These are phyloP conservation scores for Tenthredo amoena DNA, from an alignment of 2,888 invertebrate species.

Conservation along the genomic window DNA sequence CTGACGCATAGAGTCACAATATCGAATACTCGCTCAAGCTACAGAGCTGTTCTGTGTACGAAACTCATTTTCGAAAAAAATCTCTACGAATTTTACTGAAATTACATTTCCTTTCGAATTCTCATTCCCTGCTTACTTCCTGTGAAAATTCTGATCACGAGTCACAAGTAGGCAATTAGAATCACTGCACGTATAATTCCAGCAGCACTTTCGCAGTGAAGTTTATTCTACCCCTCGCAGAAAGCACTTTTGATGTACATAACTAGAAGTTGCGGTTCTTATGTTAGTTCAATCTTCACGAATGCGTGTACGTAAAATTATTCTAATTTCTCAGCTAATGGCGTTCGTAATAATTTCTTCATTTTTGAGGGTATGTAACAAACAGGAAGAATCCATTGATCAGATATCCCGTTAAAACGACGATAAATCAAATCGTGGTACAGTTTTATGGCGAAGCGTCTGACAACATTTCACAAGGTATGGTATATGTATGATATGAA, in stretches of 20 bases:
- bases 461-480: background rate
- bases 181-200: background rate
- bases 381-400: background rate
- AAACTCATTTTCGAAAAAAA: background rate
- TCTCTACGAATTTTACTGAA: background rate
- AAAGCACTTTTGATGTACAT: background rate
- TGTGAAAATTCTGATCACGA: background rate
- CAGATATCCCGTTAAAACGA: background rate
- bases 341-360: background rate
- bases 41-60: background rate
- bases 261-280: background rate
- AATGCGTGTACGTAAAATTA: background rate
- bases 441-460: background rate
- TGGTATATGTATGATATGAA: background rate
- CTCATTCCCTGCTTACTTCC: background rate
- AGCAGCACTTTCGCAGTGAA: conserved; percentile 2
- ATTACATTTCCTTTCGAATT: background rate
- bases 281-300: background rate
- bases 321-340: background rate
- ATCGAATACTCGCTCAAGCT: background rate
- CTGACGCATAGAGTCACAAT: background rate
- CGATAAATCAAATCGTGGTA: conserved; percentile 1
- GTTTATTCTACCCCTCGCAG: background rate
- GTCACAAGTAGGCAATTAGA: background rate
- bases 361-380: background rate